Conservation (phyloP, 2,888 invertebrate genomes). For the Hofmannophila pseudospretella region DNA sequence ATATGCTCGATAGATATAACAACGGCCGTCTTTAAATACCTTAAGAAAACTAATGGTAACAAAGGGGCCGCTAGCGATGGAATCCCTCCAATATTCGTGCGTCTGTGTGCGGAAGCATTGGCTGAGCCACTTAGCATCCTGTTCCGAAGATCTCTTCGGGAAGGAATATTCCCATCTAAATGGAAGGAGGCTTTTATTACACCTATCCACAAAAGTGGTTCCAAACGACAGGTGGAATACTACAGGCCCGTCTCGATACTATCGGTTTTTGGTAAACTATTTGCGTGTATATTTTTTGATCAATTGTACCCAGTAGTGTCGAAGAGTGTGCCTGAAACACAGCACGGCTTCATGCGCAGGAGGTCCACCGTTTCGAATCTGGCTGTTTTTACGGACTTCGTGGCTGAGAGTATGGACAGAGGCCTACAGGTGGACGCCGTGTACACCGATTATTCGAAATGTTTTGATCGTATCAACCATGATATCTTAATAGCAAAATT, state of each 20-base stretch:
- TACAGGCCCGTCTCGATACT: constrained; percentile 7
- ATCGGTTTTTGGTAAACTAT: constrained; percentile 3
- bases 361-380: neutral
- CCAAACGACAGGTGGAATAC: constrained; percentile 2
- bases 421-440: constrained; percentile 2
- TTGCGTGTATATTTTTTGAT: neutral
- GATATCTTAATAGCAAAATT: neutral
- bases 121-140: neutral
- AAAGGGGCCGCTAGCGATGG: constrained; percentile 4
- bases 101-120: neutral
- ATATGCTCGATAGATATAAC: neutral
- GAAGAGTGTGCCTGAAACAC: neutral
- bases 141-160: neutral
- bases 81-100: constrained; percentile 1
- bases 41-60: neutral
- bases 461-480: constrained; percentile 1
- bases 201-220: constrained; percentile 7
- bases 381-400: neutral
- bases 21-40: neutral
- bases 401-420: neutral
- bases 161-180: constrained; percentile 2
- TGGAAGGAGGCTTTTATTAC: constrained; percentile 7
- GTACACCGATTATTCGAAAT: constrained; percentile 3
- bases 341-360: neutral
- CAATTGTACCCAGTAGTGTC: neutral